Conservation (phyloP, 2,888 invertebrate genomes). For the Dascillus cervinus region DNA sequence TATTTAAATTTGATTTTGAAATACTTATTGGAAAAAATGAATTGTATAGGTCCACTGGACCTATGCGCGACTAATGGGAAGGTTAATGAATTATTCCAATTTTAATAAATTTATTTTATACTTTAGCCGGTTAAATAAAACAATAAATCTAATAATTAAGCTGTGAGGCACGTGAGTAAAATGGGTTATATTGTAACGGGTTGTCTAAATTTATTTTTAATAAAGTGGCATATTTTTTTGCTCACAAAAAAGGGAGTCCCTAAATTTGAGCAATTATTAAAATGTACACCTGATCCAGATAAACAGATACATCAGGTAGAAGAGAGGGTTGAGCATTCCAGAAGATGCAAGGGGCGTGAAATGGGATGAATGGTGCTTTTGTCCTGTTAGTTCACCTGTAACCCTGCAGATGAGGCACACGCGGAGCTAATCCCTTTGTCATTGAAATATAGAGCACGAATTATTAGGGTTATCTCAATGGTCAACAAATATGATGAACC, state of each 20-base stretch:
- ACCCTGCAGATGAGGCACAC: constrained; percentile 14
- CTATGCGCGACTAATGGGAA: too few relatives aligned
- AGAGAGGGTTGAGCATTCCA: constrained; percentile 16
- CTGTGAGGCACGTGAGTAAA: too few relatives aligned
- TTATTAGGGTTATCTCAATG: constrained; percentile 15
- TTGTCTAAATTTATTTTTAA: constrained; percentile 6
- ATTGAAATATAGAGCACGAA: constrained; percentile 13
- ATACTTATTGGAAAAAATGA: too few relatives aligned
- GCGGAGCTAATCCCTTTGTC: constrained; percentile 19
- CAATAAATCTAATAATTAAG: too few relatives aligned
- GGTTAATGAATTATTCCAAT: too few relatives aligned
- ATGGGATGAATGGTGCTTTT: constrained; percentile 13
- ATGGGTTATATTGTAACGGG: too few relatives aligned
- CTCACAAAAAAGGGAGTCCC: too few relatives aligned
- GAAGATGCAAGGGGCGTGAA: constrained; percentile 15
- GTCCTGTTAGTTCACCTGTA: constrained; percentile 16
- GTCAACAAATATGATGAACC: constrained; percentile 7
- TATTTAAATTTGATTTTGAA: too few relatives aligned
- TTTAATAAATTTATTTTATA: too few relatives aligned
- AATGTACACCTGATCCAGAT: constrained; percentile 3
- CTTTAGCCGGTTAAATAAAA: too few relatives aligned
- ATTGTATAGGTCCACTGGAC: too few relatives aligned
- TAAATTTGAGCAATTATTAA: background rate
- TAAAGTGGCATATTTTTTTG: too few relatives aligned
- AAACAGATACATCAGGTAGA: constrained; percentile 19